Evolutionary conservation across 2,113 vertebrate species (phyloP).

Genomic region (Spea multiplicata): DNA sequence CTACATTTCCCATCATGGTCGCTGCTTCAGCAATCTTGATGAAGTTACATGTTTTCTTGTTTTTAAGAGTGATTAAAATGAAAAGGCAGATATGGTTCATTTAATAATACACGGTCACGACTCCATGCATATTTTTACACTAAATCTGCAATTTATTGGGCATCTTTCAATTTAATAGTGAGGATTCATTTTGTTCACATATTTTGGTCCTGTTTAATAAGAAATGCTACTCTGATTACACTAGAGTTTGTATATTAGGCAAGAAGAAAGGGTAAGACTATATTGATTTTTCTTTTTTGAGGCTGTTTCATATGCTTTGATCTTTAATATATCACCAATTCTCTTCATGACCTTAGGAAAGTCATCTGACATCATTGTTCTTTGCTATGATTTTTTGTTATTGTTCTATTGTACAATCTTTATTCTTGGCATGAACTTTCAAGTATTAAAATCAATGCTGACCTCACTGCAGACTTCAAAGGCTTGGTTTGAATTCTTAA

Average conservation of each 20-base stretch:
- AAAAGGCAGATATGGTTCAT: too few relatives aligned
- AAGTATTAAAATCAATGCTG: constrained; percentile 30
- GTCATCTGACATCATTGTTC: constrained; percentile 24
- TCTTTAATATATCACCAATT: constrained; percentile 22
- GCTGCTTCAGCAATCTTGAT: constrained; percentile 45
- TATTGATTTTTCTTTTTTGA: not conserved
- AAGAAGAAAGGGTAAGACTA: not conserved
- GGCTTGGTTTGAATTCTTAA: not conserved
- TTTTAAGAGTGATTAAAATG: not conserved
- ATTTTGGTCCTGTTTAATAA: too few relatives aligned
- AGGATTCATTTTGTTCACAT: too few relatives aligned
- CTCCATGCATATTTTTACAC: too few relatives aligned
- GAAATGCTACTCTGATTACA: too few relatives aligned
- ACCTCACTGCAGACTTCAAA: constrained; percentile 36
- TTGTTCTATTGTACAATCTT: constrained; percentile 36
- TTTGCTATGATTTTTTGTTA: constrained; percentile 13
- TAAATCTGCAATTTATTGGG: too few relatives aligned
- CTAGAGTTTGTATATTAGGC: not conserved
- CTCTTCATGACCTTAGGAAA: constrained; percentile 30
- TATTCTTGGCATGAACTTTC: constrained; percentile 11
- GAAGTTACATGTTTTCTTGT: constrained; percentile 24
- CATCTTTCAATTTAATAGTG: too few relatives aligned
- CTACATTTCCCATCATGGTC: constrained; percentile 61
- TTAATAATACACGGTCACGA: too few relatives aligned
- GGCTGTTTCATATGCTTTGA: constrained; percentile 20